These are phyloP conservation scores for Chrysolina americana DNA, from an alignment of 2,888 invertebrate genomes.

Conservation along the genomic window DNA sequence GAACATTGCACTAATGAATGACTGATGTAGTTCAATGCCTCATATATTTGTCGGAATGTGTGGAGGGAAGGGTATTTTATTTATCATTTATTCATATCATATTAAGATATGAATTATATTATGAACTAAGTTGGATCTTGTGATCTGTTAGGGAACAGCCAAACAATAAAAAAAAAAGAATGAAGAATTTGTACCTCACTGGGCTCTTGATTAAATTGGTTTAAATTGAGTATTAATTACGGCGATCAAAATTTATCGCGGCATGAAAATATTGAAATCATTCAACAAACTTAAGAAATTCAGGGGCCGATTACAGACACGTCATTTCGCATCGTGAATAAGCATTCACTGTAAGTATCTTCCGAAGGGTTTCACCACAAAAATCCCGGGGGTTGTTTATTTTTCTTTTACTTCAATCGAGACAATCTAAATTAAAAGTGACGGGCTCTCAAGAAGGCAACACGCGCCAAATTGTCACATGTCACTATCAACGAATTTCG, in stretches of 20 bases:
- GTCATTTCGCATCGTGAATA: constrained; percentile 15
- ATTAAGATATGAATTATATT: too few relatives aligned
- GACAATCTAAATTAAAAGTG: constrained; percentile 60
- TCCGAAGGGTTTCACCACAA: constrained; percentile 27
- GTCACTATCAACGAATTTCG: constrained; percentile 56
- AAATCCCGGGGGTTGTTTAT: constrained; percentile 38
- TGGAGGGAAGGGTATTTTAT: too few relatives aligned
- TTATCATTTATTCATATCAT: too few relatives aligned
- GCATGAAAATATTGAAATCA: not conserved
- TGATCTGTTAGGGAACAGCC: too few relatives aligned
- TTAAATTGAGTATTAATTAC: too few relatives aligned
- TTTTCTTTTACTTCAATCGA: constrained; percentile 48
- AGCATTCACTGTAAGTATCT: constrained; percentile 12
- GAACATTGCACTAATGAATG: too few relatives aligned
- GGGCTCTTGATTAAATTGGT: too few relatives aligned
- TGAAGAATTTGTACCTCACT: too few relatives aligned
- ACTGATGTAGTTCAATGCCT: too few relatives aligned
- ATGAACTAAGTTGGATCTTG: too few relatives aligned
- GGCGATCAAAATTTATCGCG: not conserved
- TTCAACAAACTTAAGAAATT: constrained; percentile 13
- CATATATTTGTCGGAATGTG: too few relatives aligned
- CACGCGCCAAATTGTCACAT: constrained; percentile 62
- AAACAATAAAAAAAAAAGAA: too few relatives aligned
- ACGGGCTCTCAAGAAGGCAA: constrained; percentile 57
- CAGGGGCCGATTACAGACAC: constrained; percentile 29